Evolutionary conservation across 2,113 vertebrate genomes (phyloP), one percentile per base, ranked within the genome.

Genomic region (Oplegnathus fasciatus): DNA sequence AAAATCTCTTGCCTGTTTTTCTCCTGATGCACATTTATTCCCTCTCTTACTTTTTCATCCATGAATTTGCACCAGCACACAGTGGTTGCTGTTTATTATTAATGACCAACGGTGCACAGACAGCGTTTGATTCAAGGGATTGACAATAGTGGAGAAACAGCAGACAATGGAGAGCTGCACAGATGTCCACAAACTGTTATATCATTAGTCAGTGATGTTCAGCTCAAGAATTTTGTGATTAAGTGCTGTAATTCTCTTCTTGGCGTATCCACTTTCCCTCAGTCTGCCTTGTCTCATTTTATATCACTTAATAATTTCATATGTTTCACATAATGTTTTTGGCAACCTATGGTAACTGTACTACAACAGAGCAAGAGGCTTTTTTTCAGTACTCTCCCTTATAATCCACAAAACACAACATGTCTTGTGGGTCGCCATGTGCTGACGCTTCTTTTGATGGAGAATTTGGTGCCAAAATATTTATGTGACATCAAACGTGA

Each of bases 51-150:
- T 42, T 70, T 81, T 84, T 60, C 73, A 70, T 46, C 24, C 52
- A 60, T 10, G 17, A 54, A 58, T 66, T 75, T 75, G 80, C 54
- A 58, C 50, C 28, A 58, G 55, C 74, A 54, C 69, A 67, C 57
- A 73, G 58, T 46, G 44, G n/a, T 54, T 55, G 46, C 32, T 75
- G 52, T 90, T 67, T 75, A 89, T 86, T 85, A 88, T 87, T 68
- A 70, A 83, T 78, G 28, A 77, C 73, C 50, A 70, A 72, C 26
- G 9, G 46, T 28, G 26, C 44, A 44, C 28, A 80, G 46, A 30
- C 70, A 57, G 50, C 30, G 66, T 78, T 72, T 84, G 55, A 67
- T 83, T 88, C 73, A 37, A 69, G 32, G n/a, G 26, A 17, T 8
- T 80, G 60, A 77, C 66, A 79, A 57, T 1, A 44, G 28, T 44